Base-by-base conservation (phyloP, 2,888 invertebrate species). In the Drosophila kambysellisi region DNA sequence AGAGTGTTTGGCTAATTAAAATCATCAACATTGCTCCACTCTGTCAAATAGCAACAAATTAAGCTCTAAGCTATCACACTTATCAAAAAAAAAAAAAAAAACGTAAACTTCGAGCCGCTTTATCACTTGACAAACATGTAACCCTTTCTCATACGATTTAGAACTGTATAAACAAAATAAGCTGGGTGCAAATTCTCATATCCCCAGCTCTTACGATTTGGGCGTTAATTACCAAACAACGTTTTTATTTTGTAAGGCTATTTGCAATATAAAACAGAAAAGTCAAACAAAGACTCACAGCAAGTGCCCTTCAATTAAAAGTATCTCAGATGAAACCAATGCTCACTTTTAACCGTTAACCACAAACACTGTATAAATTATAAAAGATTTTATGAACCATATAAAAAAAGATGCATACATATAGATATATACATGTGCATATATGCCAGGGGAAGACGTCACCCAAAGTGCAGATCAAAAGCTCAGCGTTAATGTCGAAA, bases 381-480 rank as follows among this genome's bases (percentile, higher is more conserved):
- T 50, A 29, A 8, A 53, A 17, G 9, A 58, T 32, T 39, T 58
- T 32, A 37, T 20, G 35, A 46, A 7, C 25, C 4, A 25, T 15
- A 46, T 25, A 25, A 20, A 25, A 25, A 46, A 46, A 15, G 4
- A 25, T 25, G 20, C 46, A 46, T 25, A 8, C 15, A 15, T 25
- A 20, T 46, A 15, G 46, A 46, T 46, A 20, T 6, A 6, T 12
- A 1, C 20, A 1, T 7, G 9, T 11, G 4, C 11, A n/a, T n/a
- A 46, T 2, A 25, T 15, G 39, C 4, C 7, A 62, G 12, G 33
- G 20, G 2, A 12, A 11, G 52, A 48, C 15, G 12, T 12, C 39
- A 37, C 15, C 11, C 33, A 33, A 39, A 54, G 58, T 9, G 39
- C 39, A 59, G 52, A 78, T 78, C 76, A 80, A 80, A 80, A 76